phyloP scores from a whole-genome alignment of 2,113 vertebrate species.

The Scytalopus superciliaris region DNA sequence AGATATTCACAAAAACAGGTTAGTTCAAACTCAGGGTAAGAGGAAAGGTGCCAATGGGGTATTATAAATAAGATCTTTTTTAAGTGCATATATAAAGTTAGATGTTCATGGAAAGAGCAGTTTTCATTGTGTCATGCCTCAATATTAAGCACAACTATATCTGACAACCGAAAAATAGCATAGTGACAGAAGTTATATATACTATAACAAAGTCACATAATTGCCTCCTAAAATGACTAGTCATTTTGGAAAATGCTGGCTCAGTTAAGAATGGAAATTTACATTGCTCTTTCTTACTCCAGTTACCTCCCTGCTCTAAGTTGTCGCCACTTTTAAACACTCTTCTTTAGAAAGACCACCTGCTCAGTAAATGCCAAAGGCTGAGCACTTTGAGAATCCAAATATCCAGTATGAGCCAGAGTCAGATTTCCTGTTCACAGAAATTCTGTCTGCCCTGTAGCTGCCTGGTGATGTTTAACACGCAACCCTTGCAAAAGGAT shows the following conservation, averaged over 20 bases:
- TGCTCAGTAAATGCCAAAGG: background rate
- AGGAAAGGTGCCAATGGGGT: background rate
- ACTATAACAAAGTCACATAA: background rate
- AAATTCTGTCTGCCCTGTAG: background rate
- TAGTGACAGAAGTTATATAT: background rate
- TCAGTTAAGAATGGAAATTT: background rate
- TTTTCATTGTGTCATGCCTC: background rate
- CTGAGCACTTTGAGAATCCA: background rate
- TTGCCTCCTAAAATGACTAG: background rate
- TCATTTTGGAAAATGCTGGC: background rate
- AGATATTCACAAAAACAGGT: background rate
- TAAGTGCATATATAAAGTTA: background rate
- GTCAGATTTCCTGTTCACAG: background rate
- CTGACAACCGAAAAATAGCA: background rate
- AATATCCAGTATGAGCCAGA: background rate
- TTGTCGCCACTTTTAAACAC: background rate
- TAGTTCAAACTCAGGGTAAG: background rate
- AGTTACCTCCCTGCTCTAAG: background rate
- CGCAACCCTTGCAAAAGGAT: background rate
- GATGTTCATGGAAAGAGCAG: background rate
- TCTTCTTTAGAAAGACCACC: background rate
- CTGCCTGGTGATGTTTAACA: background rate
- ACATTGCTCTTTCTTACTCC: background rate
- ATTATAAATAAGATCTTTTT: background rate
- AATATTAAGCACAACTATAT: background rate